Conservation (phyloP, 2,888 invertebrate genomes). For the Rhagonycha lutea region DNA sequence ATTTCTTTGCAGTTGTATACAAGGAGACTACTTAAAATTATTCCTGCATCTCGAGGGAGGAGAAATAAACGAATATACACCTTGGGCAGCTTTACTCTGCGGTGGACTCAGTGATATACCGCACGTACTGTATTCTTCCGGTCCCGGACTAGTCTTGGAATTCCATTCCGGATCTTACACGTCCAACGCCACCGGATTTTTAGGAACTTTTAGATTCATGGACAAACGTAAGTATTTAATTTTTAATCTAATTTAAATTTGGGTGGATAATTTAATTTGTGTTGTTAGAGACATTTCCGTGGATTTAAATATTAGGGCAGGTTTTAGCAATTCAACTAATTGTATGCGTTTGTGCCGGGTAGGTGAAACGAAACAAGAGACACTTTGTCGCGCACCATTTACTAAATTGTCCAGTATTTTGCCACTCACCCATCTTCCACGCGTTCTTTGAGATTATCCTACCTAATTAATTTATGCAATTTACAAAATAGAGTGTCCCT, state of each 20-base stretch:
- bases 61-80: constrained; percentile 75
- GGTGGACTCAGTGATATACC: constrained; percentile 71
- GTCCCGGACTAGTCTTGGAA: constrained; percentile 74
- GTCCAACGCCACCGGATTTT: constrained; percentile 69
- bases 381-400: constrained; percentile 25
- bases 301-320: neutral
- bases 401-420: constrained; percentile 21
- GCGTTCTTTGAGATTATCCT: constrained; percentile 17
- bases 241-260: constrained; percentile 16
- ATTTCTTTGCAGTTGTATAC: constrained; percentile 69
- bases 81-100: constrained; percentile 75
- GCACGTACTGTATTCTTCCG: constrained; percentile 75
- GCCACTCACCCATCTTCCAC: constrained; percentile 15
- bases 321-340: constrained; percentile 16
- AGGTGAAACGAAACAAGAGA: constrained; percentile 16
- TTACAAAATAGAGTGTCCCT: constrained; percentile 15
- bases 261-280: constrained; percentile 4
- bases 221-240: constrained; percentile 69
- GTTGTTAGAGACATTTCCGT: constrained; percentile 10
- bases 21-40: constrained; percentile 77
- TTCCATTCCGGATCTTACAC: constrained; percentile 66
- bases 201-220: constrained; percentile 77
- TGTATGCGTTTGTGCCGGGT: constrained; percentile 11
- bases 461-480: constrained; percentile 25
- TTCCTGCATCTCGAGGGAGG: constrained; percentile 75